Evolutionary conservation across 2,888 invertebrate species (phyloP), one percentile per base, ranked within the genome.

Genomic region (Branchellion lobata): DNA sequence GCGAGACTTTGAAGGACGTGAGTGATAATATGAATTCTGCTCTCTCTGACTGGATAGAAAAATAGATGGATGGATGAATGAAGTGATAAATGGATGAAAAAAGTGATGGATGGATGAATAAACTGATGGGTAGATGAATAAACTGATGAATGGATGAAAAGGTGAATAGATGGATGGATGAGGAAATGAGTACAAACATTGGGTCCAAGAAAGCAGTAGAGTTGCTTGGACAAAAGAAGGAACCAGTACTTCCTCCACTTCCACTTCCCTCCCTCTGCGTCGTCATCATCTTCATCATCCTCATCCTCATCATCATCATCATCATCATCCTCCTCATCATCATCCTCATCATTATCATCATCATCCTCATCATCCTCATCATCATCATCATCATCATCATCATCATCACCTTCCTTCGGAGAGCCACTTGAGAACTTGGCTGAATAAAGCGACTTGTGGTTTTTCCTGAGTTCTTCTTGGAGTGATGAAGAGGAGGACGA

Each of bases 251-350:
- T 57, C n/a, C 5, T 57, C 61, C 61, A 57, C 24, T n/a, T 57
- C 3, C 61, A 3, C 61, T 57, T 57, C 33, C 8, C 34, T 29
- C n/a, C 8, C 65, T 8, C 24, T 65, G n/a, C n/a, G 29, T 27
- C 65, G n/a, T 29, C 65, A 65, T 65, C 65, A 65, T 65, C 65
- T 5, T 65, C 65, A 29, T 65, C 65, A 29, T 65, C 65, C 3
- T 65, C 65, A 29, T 65, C 65, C 3, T 65, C 65, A 65, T 29
- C 65, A 65, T 21, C 24, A n/a, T 8, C n/a, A 5, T 65, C 65
- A 65, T 65, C 65, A 65, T 65, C 65, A 65, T 65, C 65, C 3
- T 65, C 65, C 3, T 65, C 65, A 65, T 29, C 65, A 27, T 65
- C 65, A 65, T 65, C 65, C 3, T 27, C 65, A 29, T 65, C 65